A percentile compares a stretch with the other conserved stretches of the same genome.
phyloP scores from a whole-genome alignment of 2,797 vertebrate species.

The Aulostomus chinensis region DNA sequence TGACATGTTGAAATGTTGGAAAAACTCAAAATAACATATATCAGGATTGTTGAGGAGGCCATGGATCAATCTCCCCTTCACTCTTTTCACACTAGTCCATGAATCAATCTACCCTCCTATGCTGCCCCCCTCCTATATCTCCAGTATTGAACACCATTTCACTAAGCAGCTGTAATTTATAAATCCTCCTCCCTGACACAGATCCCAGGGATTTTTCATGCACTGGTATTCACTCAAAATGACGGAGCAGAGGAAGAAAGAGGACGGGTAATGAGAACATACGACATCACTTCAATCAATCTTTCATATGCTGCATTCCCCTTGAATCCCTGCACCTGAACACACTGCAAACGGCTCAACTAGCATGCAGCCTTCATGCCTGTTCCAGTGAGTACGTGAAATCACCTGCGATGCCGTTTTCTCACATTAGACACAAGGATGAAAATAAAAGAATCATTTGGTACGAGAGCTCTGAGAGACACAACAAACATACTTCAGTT shows the following conservation, averaged over 20 bases:
- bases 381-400: conserved; percentile 1
- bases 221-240: conserved; percentile 53
- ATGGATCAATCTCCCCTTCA: conserved; percentile 27
- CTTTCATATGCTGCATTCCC: no score
- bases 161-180: conserved; percentile 51
- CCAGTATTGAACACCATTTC: conserved; percentile 38
- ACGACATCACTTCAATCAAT: no score
- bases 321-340: conserved; percentile 7
- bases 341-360: background rate
- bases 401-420: conserved; percentile 10
- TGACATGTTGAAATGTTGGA: no score
- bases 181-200: conserved; percentile 30
- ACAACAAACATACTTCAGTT: conserved; percentile 4
- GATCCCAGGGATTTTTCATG: conserved; percentile 44
- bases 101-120: conserved; percentile 51
- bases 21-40: no score
- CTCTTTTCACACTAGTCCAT: conserved; percentile 28
- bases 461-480: conserved; percentile 4
- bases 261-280: conserved; percentile 12
- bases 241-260: conserved; percentile 13
- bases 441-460: background rate
- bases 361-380: conserved; percentile 4
- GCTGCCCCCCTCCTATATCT: conserved; percentile 38
- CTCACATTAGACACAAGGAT: background rate
- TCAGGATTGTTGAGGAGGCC: conserved; percentile 3